These are phyloP conservation scores for Neuroscelio doddi DNA, from an alignment of 2,888 invertebrate genomes.

Conservation along the genomic window DNA sequence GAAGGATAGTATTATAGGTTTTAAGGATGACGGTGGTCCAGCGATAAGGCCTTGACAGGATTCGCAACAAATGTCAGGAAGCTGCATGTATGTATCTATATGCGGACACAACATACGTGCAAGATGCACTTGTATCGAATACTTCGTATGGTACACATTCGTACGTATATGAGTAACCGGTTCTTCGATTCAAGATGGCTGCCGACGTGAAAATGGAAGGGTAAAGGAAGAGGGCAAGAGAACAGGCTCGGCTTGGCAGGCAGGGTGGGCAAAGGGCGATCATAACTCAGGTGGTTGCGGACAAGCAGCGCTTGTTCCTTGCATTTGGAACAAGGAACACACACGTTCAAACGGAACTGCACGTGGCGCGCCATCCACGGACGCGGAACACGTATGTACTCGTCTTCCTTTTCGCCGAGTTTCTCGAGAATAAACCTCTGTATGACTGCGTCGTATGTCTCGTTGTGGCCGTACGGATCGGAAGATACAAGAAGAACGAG, in stretches of 20 bases:
- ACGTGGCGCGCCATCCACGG: constrained; percentile 29
- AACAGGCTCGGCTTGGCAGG: constrained; percentile 44
- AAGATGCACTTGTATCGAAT: background rate
- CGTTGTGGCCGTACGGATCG: background rate
- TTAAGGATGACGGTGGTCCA: constrained; percentile 8
- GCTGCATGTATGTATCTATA: background rate
- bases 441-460: background rate
- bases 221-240: constrained; percentile 13
- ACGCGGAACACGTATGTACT: too few relatives aligned
- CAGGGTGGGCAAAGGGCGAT: constrained; percentile 65
- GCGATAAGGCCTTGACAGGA: constrained; percentile 11
- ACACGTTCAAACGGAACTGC: constrained; percentile 49
- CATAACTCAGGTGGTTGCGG: constrained; percentile 66
- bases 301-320: constrained; percentile 65
- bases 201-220: constrained; percentile 14
- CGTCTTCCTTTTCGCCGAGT: constrained; percentile 2
- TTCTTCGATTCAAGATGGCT: constrained; percentile 22
- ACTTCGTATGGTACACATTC: background rate
- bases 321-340: constrained; percentile 65
- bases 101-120: background rate
- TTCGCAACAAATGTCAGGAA: constrained; percentile 3
- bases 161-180: constrained; percentile 14
- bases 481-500: too few relatives aligned
- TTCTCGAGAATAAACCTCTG: background rate
- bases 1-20: background rate